phyloP scores from a whole-genome alignment of 2,113 vertebrate species.

The Synodontis membranacea region DNA sequence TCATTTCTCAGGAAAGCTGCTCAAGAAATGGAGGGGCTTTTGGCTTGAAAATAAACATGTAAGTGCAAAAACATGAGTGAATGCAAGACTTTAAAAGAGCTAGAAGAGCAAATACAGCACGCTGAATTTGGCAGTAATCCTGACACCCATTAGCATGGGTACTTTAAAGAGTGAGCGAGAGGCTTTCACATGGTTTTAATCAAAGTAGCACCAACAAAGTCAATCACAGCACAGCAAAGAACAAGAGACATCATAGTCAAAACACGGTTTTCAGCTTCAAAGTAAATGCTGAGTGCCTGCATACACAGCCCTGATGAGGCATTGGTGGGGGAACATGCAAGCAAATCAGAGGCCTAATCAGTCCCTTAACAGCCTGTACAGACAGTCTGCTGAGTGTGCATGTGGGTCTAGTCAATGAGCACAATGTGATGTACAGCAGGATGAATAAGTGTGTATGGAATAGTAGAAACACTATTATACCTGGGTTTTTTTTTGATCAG shows the following conservation, averaged over 20 bases:
- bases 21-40: not conserved
- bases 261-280: slow-evolving; percentile 49
- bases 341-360: slow-evolving; percentile 43
- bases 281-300: slow-evolving; percentile 39
- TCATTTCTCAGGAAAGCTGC: slow-evolving; percentile 4
- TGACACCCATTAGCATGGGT: slow-evolving; percentile 29
- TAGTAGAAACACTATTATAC: slow-evolving; percentile 13
- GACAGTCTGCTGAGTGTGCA: slow-evolving; percentile 23
- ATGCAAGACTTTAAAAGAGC: slow-evolving; percentile 26
- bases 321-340: slow-evolving; percentile 25
- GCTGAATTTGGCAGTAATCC: slow-evolving; percentile 44
- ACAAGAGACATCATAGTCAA: slow-evolving; percentile 50
- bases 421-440: slow-evolving; percentile 20
- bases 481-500: slow-evolving; percentile 4
- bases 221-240: slow-evolving; percentile 42
- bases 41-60: not conserved
- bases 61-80: slow-evolving; percentile 3
- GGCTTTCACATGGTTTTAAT: slow-evolving; percentile 54
- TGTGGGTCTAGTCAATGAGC: slow-evolving; percentile 35
- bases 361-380: slow-evolving; percentile 35
- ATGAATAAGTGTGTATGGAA: not conserved
- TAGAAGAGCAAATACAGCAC: slow-evolving; percentile 20
- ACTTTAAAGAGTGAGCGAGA: slow-evolving; percentile 39
- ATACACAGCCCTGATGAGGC: slow-evolving; percentile 44
- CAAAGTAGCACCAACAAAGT: slow-evolving; percentile 56